phyloP scores from a whole-genome alignment of 2,113 vertebrate species.

The Rhombomys opimus region DNA sequence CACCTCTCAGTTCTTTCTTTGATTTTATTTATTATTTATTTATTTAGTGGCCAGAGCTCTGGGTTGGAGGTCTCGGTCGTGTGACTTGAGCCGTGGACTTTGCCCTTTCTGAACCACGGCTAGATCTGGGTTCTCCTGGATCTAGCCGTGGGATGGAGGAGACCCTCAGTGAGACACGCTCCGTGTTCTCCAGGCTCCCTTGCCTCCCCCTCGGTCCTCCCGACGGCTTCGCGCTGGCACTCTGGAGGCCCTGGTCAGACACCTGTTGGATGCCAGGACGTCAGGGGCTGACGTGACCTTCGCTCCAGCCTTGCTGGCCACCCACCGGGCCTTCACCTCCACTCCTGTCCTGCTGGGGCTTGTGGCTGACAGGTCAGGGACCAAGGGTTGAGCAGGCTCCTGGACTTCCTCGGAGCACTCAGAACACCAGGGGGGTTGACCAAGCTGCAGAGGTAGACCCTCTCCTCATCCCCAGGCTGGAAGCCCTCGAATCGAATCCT shows the following conservation, averaged over 20 bases:
- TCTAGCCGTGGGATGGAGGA: background rate
- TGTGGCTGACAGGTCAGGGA: slow-evolving; percentile 90
- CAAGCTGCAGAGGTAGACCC: background rate
- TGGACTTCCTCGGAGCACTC: background rate
- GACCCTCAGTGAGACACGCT: background rate
- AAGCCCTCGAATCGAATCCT: slow-evolving; percentile 66
- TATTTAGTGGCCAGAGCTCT: background rate
- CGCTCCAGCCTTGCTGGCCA: slow-evolving; percentile 92
- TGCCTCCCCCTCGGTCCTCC: slow-evolving; percentile 68
- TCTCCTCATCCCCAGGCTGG: slow-evolving; percentile 66
- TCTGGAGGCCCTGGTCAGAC: slow-evolving; percentile 90
- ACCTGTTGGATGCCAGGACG: slow-evolving; percentile 88
- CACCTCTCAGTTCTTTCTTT: background rate
- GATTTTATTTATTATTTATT: background rate
- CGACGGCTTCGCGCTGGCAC: slow-evolving; percentile 90
- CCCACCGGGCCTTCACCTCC: slow-evolving; percentile 92
- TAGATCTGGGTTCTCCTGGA: background rate
- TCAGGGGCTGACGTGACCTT: slow-evolving; percentile 89
- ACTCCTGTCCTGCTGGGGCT: slow-evolving; percentile 88
- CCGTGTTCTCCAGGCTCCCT: slow-evolving; percentile 66
- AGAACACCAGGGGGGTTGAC: background rate
- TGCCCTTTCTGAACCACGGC: background rate
- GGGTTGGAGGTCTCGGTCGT: background rate
- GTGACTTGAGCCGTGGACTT: background rate
- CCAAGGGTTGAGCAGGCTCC: background rate